Percentiles rank a stretch among this genome's conserved stretches.
Conservation (phyloP, 2,888 invertebrate genomes). For the Toxonevra muliebris region DNA sequence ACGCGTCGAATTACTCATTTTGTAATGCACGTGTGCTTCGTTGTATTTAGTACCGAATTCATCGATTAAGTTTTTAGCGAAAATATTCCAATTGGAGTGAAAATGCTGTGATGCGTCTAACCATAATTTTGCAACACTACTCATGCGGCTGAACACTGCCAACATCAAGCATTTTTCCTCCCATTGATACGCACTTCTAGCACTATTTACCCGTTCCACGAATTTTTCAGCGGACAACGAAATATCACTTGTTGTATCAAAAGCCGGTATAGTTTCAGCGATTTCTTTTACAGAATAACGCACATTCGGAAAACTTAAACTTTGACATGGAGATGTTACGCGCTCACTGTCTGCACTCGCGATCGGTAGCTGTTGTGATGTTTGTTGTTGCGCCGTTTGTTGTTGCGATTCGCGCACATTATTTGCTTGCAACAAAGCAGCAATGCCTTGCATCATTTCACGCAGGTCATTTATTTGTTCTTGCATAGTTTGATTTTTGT, state of each 20-base stretch:
- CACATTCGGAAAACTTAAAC: not conserved
- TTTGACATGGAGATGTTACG: not conserved
- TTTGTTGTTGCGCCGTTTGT: not conserved
- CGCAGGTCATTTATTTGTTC: slow-evolving; percentile 19
- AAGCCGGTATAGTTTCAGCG: slow-evolving; percentile 24
- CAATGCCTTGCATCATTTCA: slow-evolving; percentile 12
- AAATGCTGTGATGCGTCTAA: slow-evolving; percentile 10
- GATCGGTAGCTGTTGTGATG: not conserved
- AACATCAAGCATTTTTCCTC: slow-evolving; percentile 24
- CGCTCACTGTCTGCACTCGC: not conserved
- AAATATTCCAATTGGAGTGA: slow-evolving; percentile 9
- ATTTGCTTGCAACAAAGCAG: slow-evolving; percentile 1
- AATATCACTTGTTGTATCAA: slow-evolving; percentile 14
- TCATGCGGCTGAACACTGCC: slow-evolving; percentile 19
- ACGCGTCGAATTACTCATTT: slow-evolving; percentile 11
- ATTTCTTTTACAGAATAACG: slow-evolving; percentile 24
- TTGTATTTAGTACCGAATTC: slow-evolving; percentile 18
- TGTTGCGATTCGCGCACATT: not conserved
- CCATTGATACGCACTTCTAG: slow-evolving; percentile 23
- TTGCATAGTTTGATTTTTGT: slow-evolving; percentile 1
- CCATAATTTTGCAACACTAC: slow-evolving; percentile 20
- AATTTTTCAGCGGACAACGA: slow-evolving; percentile 23
- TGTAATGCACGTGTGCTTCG: slow-evolving; percentile 16
- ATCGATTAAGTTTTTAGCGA: slow-evolving; percentile 4
- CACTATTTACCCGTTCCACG: slow-evolving; percentile 20